Percentiles rank a stretch among this genome's conserved stretches.
Evolutionary conservation across 2,113 vertebrate species (phyloP).

Genomic region (Verasper variegatus): DNA sequence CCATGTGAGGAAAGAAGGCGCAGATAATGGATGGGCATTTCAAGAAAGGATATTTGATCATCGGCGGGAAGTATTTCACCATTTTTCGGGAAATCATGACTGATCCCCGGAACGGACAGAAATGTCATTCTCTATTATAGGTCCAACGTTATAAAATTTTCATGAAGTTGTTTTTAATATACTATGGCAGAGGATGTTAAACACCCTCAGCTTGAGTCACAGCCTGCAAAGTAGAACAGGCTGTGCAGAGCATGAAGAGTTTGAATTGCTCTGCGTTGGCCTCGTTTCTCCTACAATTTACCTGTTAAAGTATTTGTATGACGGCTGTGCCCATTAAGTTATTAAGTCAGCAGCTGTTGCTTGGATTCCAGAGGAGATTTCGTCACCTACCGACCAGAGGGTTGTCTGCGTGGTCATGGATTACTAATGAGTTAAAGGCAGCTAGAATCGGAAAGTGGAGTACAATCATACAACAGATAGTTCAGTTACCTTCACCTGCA

Average conservation of each 20-base stretch:
- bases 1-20: background rate
- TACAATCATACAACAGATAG: background rate
- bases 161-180: conserved; percentile 11
- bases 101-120: background rate
- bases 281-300: conserved; percentile 30
- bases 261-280: conserved; percentile 6
- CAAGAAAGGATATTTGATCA: background rate
- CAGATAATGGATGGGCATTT: background rate
- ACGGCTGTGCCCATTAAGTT: conserved; percentile 10
- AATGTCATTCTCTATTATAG: conserved; percentile 11
- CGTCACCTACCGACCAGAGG: background rate
- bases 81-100: background rate
- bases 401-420: conserved; percentile 16
- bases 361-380: conserved; percentile 15
- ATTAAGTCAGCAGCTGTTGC: conserved; percentile 31
- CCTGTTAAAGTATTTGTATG: conserved; percentile 13
- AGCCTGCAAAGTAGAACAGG: conserved; percentile 10
- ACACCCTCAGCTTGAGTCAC: conserved; percentile 1
- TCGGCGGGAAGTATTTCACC: background rate
- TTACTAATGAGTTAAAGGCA: conserved; percentile 32
- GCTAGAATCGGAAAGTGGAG: background rate
- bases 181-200: background rate
- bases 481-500: background rate
- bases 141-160: conserved; percentile 9
- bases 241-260: background rate